A percentile compares a stretch with the other conserved stretches of the same genome.
These are phyloP conservation scores for Chrysodeixis includens DNA, from an alignment of 2,888 invertebrate genomes.

Conservation along the genomic window DNA sequence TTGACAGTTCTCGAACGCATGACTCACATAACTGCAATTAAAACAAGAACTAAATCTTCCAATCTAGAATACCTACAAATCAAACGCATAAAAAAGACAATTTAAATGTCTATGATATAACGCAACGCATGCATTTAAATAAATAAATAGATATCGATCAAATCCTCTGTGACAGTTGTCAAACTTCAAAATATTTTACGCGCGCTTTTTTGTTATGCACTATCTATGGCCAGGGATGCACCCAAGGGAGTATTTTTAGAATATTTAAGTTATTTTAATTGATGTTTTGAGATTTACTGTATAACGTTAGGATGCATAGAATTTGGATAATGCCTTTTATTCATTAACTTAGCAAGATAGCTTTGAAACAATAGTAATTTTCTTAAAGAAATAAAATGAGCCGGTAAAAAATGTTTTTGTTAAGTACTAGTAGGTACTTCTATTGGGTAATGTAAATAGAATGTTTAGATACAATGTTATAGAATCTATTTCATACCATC, in stretches of 20 bases:
- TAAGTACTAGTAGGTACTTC: too few relatives aligned
- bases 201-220: conserved; percentile 77
- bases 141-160: conserved; percentile 83
- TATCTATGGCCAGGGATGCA: conserved; percentile 75
- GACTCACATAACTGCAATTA: conserved; percentile 19
- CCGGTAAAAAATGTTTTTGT: too few relatives aligned
- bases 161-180: conserved; percentile 83
- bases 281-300: neutral
- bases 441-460: too few relatives aligned
- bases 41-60: conserved; percentile 12
- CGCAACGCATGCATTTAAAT: conserved; percentile 69
- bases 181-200: conserved; percentile 88
- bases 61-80: conserved; percentile 29
- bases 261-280: neutral
- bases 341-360: too few relatives aligned
- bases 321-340: too few relatives aligned
- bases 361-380: too few relatives aligned
- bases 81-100: conserved; percentile 27
- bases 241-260: conserved; percentile 32
- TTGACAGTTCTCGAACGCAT: neutral
- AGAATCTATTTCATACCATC: too few relatives aligned
- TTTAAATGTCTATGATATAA: conserved; percentile 37
- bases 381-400: too few relatives aligned
- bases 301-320: too few relatives aligned
- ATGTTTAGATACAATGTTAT: too few relatives aligned